Base-by-base conservation (phyloP, 2,797 vertebrate species). In the Arrhamphus sclerolepis region DNA sequence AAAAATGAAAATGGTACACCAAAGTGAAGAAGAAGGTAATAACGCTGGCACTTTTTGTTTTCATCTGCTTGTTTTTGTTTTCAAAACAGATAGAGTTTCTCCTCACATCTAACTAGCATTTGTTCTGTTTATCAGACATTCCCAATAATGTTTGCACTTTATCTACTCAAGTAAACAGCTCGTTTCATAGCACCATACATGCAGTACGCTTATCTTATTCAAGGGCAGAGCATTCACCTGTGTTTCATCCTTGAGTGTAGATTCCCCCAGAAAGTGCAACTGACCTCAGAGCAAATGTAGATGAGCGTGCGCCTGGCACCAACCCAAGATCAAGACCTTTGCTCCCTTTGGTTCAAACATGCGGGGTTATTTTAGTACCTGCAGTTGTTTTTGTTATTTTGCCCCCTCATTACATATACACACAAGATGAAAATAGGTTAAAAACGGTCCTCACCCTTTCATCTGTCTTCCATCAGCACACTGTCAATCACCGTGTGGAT, bases 231-330 rank as follows among this genome's bases (percentile, higher is more conserved):
- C 26, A 8, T 53, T 83, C 80, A 77, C 66, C 80, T 74, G 69
- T 17, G 9, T 50, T 72, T 76, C 67, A 81, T 84, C 84, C 77
- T 81, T 70, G 58, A 71, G 73, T 11, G 18, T 51, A 54, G 63
- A 56, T 65, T 65, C 66, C 61, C 72, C 55, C 1, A 28, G 67
- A 13, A 66, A 81, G 78, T 20, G 9, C 49, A 19, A 59, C 80
- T 85, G 89, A 90, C 88, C 89, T 86, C 80, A 56, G 80, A 81
- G 76, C 72, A 77, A 85, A 88, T 90, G 86, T 80, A 87, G 79
- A 91, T 87, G 86, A 85, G 79, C 74, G 62, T 63, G 78, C 81
- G 78, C 70, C 46, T 5, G 16, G 69, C 69, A 82, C 86, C 84
- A 87, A 63, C 49, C 59, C 54, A 9, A 66, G 84, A 70, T 81